Conservation (phyloP, 2,113 vertebrate genomes). For the Lepisosteus osseus region DNA sequence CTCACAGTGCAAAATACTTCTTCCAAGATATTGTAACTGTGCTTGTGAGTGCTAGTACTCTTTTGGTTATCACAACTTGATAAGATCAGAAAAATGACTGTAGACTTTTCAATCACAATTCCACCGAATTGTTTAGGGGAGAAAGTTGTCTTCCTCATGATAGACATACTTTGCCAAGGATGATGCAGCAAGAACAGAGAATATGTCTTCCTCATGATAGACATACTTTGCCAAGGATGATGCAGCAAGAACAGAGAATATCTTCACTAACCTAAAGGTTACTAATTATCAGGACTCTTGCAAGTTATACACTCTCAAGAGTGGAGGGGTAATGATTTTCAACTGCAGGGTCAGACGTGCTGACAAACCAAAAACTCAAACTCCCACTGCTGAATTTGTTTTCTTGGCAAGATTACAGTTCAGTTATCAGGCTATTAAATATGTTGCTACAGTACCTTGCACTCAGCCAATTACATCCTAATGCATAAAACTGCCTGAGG, state of each 20-base stretch:
- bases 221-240: not conserved
- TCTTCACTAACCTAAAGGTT: too few species aligned
- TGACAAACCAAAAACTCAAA: conserved; percentile 1
- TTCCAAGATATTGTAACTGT: too few species aligned
- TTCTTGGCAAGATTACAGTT: conserved; percentile 25
- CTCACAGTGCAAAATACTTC: too few species aligned
- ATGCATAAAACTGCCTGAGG: conserved; percentile 25
- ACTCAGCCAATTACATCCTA: conserved; percentile 26
- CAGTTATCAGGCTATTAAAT: conserved; percentile 23
- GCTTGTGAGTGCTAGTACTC: too few species aligned
- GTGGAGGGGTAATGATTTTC: not conserved
- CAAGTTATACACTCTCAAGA: too few species aligned
- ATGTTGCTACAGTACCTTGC: conserved; percentile 20
- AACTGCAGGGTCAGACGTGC: not conserved
- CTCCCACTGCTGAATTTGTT: conserved; percentile 7
- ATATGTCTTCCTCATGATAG: not conserved
- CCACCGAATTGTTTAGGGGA: not conserved
- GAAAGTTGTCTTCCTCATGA: not conserved
- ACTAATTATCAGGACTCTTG: too few species aligned
- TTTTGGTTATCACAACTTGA: not conserved
- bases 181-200: not conserved
- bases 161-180: not conserved
- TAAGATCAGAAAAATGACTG: not conserved
- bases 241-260: not conserved
- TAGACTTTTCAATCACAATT: not conserved